Evolutionary conservation across 2,113 vertebrate species (phyloP), one percentile per base, ranked within the genome.

Genomic region (Rana temporaria): DNA sequence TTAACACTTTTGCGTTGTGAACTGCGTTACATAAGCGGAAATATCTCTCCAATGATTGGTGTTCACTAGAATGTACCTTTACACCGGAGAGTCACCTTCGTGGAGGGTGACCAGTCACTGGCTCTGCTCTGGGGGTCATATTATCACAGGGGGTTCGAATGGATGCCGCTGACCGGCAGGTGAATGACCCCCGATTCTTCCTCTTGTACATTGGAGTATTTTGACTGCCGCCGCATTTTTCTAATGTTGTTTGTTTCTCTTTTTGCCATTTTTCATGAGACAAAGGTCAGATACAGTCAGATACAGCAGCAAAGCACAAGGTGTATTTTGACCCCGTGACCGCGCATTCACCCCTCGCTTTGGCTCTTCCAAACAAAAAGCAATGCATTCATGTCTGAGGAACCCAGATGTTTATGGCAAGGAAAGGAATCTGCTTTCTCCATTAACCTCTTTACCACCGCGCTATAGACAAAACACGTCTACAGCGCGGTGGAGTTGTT

Each of bases 241-340:
- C 30, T 65, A 62, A 42, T 78, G 75, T 55, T 42, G 18, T 24
- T 18, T 20, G 52, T 30, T 67, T n/a, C 67, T 30, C 5, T 30
- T 78, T 78, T 26, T 11, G 14, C 56, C 22, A 15, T 52, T 67
- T 78, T 78, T 26, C 24, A 34, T 30, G 26, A 53, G 11, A 24
- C 76, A 67, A 66, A 78, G 76, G 63, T 65, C 34, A 78, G 32
- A 34, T 24, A 18, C 42, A 6, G 14, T 24, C 26, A 78, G 42
- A 64, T 73, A 57, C 34, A 30, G 65, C 17, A 55, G 38, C 75
- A 48, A 9, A 24, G 32, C 6, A 22, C 60, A 53, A 52, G 56
- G 38, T 77, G 74, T 34, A 64, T 22, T 77, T 64, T 53, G 59
- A 63, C 38, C 59, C 17, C 4, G n/a, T 62, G 60, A 15, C 75